phyloP scores from a whole-genome alignment of 2,113 vertebrate genomes.

The Caranx ignobilis region DNA sequence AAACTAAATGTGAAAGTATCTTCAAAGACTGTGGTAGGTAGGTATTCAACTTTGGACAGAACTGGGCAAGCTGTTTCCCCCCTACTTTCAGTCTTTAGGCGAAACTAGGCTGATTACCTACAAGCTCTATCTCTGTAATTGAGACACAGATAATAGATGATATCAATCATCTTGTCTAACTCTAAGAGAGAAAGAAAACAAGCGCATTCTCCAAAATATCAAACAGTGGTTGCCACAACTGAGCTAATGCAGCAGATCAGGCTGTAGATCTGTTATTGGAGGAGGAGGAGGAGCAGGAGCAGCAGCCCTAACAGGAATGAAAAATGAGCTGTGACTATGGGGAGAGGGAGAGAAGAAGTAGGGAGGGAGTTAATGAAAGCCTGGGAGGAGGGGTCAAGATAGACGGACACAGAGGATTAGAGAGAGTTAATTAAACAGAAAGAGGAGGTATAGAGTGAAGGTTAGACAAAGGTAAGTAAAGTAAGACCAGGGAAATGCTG shows the following conservation, averaged over 20 bases:
- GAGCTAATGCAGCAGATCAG: background rate
- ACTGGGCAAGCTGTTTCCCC: background rate
- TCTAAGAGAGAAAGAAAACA: background rate
- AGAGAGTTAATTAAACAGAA: slow-evolving; percentile 69
- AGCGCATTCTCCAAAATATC: background rate
- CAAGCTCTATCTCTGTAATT: background rate
- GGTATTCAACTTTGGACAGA: background rate
- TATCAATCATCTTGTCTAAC: background rate
- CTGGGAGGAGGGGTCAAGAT: slow-evolving; percentile 50
- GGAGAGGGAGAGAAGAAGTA: slow-evolving; percentile 19
- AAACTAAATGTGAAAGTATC: slow-evolving; percentile 4
- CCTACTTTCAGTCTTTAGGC: background rate
- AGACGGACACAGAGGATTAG: slow-evolving; percentile 58
- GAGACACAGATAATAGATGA: background rate
- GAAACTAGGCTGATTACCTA: background rate
- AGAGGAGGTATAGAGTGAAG: slow-evolving; percentile 42
- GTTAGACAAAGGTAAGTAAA: slow-evolving; percentile 53
- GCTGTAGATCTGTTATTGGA: background rate
- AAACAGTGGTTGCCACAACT: background rate
- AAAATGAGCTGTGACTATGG: slow-evolving; percentile 31
- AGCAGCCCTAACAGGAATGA: slow-evolving; percentile 14
- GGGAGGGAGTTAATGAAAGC: slow-evolving; percentile 55
- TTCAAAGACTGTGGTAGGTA: background rate
- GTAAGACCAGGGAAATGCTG: slow-evolving; percentile 12
- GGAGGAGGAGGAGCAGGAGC: background rate